Evolutionary conservation across 2,113 vertebrate species (phyloP).

Genomic region (Perccottus glenii): DNA sequence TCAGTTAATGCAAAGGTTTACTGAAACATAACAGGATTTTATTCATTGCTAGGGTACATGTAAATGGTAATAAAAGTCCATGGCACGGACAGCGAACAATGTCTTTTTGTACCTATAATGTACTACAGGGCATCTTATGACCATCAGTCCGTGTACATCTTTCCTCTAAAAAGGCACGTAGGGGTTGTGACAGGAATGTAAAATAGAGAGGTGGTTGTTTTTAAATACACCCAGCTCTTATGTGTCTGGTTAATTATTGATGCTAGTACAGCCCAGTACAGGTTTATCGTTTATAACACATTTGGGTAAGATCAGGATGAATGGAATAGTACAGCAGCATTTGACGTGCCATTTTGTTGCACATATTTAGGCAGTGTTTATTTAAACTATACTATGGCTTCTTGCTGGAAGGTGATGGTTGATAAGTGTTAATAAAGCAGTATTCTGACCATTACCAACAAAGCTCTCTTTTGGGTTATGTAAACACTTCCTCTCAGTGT

Average conservation of each 20-base stretch:
- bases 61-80: constrained; percentile 39
- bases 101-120: constrained; percentile 49
- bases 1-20: too few species aligned
- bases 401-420: background rate
- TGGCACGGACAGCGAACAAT: constrained; percentile 32
- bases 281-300: constrained; percentile 5
- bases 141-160: constrained; percentile 61
- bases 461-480: constrained; percentile 13
- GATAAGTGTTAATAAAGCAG: constrained; percentile 20
- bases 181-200: constrained; percentile 80
- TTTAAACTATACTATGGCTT: background rate
- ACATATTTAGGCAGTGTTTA: background rate
- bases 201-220: constrained; percentile 59
- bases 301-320: constrained; percentile 7
- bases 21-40: background rate
- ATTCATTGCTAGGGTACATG: background rate
- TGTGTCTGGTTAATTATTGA: constrained; percentile 75
- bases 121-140: constrained; percentile 29
- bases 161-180: constrained; percentile 72
- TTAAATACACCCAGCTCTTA: constrained; percentile 37
- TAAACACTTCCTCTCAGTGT: constrained; percentile 25
- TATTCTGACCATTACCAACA: background rate
- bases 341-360: too few species aligned
- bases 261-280: constrained; percentile 24
- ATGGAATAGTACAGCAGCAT: background rate